Evolutionary conservation across 2,797 vertebrate species (phyloP), one percentile per base, ranked within the genome.

Genomic region (Geotrypetes seraphini): DNA sequence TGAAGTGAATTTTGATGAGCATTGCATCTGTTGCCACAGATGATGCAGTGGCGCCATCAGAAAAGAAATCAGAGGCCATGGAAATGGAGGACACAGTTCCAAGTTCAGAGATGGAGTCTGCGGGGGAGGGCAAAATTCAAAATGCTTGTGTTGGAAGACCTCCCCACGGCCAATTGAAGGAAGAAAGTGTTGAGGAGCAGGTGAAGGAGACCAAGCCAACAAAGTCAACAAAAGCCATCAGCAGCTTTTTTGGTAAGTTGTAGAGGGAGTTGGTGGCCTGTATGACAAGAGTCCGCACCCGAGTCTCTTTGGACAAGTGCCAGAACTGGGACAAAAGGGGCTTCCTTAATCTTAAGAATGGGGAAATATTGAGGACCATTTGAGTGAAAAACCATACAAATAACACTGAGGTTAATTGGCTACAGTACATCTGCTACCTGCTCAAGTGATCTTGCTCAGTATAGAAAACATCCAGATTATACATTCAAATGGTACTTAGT

Each of bases 211-310:
- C 17, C 7, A 41, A 34, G 14, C 10, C 41, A 3, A 16, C 56
- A 18, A 79, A 68, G 55, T 40, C 45, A 2, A 33, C 38, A 19
- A 82, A 72, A 58, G 51, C 66, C 3, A 75, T 91, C 62, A 86
- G 73, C 75, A 87, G 68, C 65, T 92, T 92, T 73, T 92, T 92
- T 65, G 68, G 89, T 93, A 63, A 81, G 79, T 65, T 60, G 5
- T 25, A n/a, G n/a, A n/a, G n/a, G n/a, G n/a, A n/a, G n/a, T n/a
- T n/a, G n/a, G 11, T 6, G 7, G 5, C 16, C 11, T 19, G 19
- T 19, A 19, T 24, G 12, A 8, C n/a, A n/a, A n/a, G n/a, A n/a
- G n/a, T n/a, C n/a, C n/a, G n/a, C n/a, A n/a, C n/a, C 13, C 8
- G 5, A 8, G 8, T 12, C 14, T 12, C 12, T 3, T 7, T 12